Base-by-base conservation (phyloP, 2,797 vertebrate species). In the Setipinna tenuifilis region DNA sequence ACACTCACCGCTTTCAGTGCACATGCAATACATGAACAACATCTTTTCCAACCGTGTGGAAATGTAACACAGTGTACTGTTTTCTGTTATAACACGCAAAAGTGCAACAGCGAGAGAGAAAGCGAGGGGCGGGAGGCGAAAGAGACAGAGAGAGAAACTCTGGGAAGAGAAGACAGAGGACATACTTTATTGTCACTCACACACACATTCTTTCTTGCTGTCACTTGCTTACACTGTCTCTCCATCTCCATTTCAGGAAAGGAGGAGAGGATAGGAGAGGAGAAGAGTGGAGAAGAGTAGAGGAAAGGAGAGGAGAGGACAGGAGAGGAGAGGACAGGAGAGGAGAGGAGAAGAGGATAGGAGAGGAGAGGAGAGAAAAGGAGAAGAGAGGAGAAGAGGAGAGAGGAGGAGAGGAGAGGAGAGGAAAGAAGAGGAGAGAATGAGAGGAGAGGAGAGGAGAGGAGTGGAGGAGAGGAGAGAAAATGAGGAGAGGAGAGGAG, bases 1-100 rank as follows among this genome's bases (percentile, higher is more conserved):
- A 78, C 71, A 10, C 35, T 78, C 35, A 19, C 14, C 35, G 19
- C 31, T 17, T 78, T 78, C 17, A 21, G 19, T 78, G 21, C 71
- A 78, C 71, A 78, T 78, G 71, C 71, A 44, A 78, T 78, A 78
- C 25, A 78, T 78, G 71, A 78, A 78, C 16, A 4, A 17, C 16
- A 78, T 54, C 0, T 78, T 78, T 78, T 78, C 71, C 71, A 44
- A 78, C 31, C 71, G 19, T 78, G 31, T 41, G 71, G 14, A 41
- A 44, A 78, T 78, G 31, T 10, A 17, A 21, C 35, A 19, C 14
- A 11, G 31, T 31, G 31, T 3, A 44, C 35, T 44, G 31, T 78
- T 78, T 78, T 19, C 71, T 78, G 71, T 31, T 35, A 44, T 44
- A 78, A 78, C 71, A 78, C 19, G 68, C 68, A 41, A 78, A 78